A percentile compares a stretch with the other conserved stretches of the same genome.
Conservation (phyloP, 2,888 invertebrate species). For the Cephus rjabovi region DNA sequence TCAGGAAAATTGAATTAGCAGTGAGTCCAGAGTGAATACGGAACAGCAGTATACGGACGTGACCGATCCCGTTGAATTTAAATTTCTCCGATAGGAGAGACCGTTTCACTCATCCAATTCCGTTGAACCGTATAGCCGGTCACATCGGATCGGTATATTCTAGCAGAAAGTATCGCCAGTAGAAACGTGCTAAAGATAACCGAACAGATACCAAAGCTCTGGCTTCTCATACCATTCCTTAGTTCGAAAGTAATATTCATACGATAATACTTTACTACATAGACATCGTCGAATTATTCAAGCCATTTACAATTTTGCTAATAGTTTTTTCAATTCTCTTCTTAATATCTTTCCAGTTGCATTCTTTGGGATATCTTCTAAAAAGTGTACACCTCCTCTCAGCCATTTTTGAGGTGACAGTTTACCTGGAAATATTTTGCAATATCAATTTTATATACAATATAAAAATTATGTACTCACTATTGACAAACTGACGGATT, state of each 20-base stretch:
- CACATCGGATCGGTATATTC: background rate
- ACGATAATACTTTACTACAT: background rate
- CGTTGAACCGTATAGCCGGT: slow-evolving; percentile 38
- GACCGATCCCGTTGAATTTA: slow-evolving; percentile 47
- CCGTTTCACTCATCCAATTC: slow-evolving; percentile 36
- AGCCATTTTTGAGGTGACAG: slow-evolving; percentile 65
- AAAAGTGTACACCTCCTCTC: slow-evolving; percentile 68
- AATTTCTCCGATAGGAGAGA: slow-evolving; percentile 51
- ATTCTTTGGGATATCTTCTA: slow-evolving; percentile 68
- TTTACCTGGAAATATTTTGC: slow-evolving; percentile 45
- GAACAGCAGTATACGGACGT: slow-evolving; percentile 40
- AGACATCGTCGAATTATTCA: background rate
- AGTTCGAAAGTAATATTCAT: background rate
- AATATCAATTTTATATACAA: background rate
- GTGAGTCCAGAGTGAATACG: slow-evolving; percentile 15
- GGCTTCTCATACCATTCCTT: background rate
- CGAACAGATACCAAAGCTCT: background rate
- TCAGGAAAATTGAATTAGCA: background rate
- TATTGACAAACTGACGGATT: slow-evolving; percentile 46
- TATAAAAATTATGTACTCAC: slow-evolving; percentile 29
- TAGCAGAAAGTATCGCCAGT: background rate
- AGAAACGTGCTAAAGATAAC: background rate
- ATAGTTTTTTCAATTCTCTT: slow-evolving; percentile 51
- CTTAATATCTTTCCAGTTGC: slow-evolving; percentile 69
- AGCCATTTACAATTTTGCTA: slow-evolving; percentile 27